Conservation (phyloP, 2,113 vertebrate species). For the Turnix velox region DNA sequence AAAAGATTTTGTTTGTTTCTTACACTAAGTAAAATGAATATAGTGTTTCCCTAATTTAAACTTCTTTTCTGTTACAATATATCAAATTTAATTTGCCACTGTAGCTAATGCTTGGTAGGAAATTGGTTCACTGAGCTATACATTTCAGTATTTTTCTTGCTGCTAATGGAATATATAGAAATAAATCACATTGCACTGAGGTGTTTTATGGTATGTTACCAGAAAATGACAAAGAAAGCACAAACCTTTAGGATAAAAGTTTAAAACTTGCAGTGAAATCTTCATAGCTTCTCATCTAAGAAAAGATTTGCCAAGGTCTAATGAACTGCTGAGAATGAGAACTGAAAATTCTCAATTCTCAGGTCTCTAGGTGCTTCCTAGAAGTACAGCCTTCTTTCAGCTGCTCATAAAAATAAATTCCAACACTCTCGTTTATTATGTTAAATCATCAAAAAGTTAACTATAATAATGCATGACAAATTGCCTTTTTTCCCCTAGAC, state of each 20-base stretch:
- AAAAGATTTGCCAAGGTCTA: not conserved
- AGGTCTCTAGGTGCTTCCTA: not conserved
- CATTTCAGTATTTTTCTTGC: constrained; percentile 22
- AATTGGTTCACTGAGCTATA: constrained; percentile 5
- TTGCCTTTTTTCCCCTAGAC: not conserved
- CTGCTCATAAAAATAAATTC: not conserved
- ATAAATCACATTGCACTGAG: constrained; percentile 40
- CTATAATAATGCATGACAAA: not conserved
- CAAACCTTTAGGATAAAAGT: not conserved
- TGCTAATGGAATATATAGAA: constrained; percentile 35
- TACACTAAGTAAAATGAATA: not conserved
- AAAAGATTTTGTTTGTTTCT: not conserved
- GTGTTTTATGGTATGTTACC: not conserved
- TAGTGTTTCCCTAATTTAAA: constrained; percentile 39
- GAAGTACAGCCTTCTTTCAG: not conserved
- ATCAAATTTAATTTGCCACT: constrained; percentile 39
- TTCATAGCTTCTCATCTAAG: not conserved
- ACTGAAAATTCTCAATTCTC: not conserved
- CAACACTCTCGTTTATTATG: not conserved
- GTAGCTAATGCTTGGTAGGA: not conserved
- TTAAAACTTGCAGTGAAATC: not conserved
- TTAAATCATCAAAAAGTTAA: not conserved
- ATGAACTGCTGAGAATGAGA: not conserved
- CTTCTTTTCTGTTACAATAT: not conserved
- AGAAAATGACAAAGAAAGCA: not conserved